A percentile compares a stretch with the other conserved stretches of the same genome.
Conservation (phyloP, 2,797 vertebrate species). For the Ctenopoma multispine region DNA sequence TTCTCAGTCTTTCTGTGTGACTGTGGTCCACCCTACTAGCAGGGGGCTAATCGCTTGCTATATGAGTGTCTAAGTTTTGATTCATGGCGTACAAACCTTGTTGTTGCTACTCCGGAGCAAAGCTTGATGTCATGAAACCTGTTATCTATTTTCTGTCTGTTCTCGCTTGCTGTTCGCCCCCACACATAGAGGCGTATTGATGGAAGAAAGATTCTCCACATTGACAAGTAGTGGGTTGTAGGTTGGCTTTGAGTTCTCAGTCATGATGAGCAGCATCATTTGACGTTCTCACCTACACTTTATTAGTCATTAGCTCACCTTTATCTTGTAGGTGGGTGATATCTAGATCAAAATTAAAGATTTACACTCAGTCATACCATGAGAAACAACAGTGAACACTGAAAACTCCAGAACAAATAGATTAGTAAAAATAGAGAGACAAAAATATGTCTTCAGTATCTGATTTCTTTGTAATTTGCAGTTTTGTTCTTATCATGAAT, state of each 20-base stretch:
- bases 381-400: neutral
- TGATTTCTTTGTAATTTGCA: no score
- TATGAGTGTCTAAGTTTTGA: slow-evolving; percentile 59
- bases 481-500: neutral
- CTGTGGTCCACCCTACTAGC: slow-evolving; percentile 62
- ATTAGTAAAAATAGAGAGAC: no score
- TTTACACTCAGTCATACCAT: neutral
- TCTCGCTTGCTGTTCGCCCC: slow-evolving; percentile 48
- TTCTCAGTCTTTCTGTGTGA: slow-evolving; percentile 28
- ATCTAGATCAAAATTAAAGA: neutral
- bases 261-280: slow-evolving; percentile 35
- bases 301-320: slow-evolving; percentile 31
- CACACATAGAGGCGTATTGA: slow-evolving; percentile 57
- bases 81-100: slow-evolving; percentile 47
- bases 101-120: slow-evolving; percentile 53
- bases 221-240: slow-evolving; percentile 54
- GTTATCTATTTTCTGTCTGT: slow-evolving; percentile 63
- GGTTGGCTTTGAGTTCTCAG: slow-evolving; percentile 40
- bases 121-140: slow-evolving; percentile 66
- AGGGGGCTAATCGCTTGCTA: slow-evolving; percentile 66
- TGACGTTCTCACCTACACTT: slow-evolving; percentile 23
- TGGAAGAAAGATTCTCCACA: slow-evolving; percentile 47
- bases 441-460: no score
- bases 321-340: neutral
- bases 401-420: neutral